A percentile compares a stretch with the other conserved stretches of the same genome.
Conservation (phyloP, 2,797 vertebrate genomes). For the Thalassophryne amazonica region DNA sequence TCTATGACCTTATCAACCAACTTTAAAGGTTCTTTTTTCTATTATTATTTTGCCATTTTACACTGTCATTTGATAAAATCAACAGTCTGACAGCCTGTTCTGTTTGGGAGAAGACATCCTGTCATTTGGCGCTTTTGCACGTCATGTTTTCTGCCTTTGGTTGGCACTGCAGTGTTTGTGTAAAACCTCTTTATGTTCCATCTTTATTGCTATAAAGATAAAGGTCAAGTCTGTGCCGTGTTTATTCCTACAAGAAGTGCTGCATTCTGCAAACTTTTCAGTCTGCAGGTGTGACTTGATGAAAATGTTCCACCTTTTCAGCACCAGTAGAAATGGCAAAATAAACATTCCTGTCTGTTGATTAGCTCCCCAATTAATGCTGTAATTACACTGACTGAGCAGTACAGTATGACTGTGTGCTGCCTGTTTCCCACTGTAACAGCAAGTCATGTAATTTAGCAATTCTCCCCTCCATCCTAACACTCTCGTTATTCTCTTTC, state of each 20-base stretch:
- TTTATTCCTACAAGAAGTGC: not conserved
- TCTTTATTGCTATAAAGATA: not conserved
- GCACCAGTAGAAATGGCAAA: not conserved
- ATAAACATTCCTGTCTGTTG: not conserved
- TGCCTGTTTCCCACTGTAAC: conserved; percentile 24
- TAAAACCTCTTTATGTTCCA: not conserved
- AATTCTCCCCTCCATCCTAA: conserved; percentile 6
- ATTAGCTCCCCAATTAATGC: conserved; percentile 15
- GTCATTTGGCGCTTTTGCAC: no score
- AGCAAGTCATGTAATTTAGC: conserved; percentile 13
- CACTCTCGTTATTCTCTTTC: conserved; percentile 12
- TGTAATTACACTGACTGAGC: conserved; percentile 31
- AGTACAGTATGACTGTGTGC: not conserved
- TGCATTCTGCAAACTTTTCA: not conserved
- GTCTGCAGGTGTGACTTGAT: not conserved
- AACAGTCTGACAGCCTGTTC: no score
- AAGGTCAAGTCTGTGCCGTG: not conserved
- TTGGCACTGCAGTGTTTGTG: no score
- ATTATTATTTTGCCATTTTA: no score
- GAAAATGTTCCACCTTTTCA: not conserved
- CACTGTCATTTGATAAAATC: no score
- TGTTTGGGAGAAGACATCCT: no score
- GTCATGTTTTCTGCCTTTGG: no score
- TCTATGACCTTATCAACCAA: no score
- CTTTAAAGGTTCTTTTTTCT: no score